These are phyloP conservation scores for Cylloceria caligata DNA, from an alignment of 2,888 invertebrate species.

Conservation along the genomic window DNA sequence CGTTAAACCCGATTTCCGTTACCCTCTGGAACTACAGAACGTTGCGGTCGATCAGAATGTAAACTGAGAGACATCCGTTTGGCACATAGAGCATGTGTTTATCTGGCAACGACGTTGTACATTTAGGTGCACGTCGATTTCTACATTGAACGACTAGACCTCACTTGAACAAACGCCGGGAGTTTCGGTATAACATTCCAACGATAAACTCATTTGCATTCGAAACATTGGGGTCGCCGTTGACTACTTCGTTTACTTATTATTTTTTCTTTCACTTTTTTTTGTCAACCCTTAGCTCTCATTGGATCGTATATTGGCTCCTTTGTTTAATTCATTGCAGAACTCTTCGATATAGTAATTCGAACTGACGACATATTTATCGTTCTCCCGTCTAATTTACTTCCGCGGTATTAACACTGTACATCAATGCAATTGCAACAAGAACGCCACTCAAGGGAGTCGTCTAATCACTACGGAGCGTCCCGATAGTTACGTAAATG, in stretches of 20 bases:
- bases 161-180: neutral
- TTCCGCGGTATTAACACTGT: neutral
- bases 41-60: constrained; percentile 2
- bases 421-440: constrained; percentile 2
- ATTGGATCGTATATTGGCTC: neutral
- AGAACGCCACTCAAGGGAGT: neutral
- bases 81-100: constrained; percentile 11
- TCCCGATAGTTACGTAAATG: neutral
- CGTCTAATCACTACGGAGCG: constrained; percentile 5
- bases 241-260: neutral
- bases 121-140: neutral
- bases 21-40: neutral
- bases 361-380: neutral
- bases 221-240: constrained; percentile 10
- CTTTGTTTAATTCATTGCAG: neutral
- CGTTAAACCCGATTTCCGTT: constrained; percentile 3
- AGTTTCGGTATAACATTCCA: constrained; percentile 21
- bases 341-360: neutral
- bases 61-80: constrained; percentile 11
- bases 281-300: neutral
- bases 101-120: neutral
- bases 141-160: constrained; percentile 8
- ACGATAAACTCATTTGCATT: constrained; percentile 46
- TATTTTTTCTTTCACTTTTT: neutral
- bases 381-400: neutral